Evolutionary conservation across 2,888 invertebrate species (phyloP).

Genomic region (Monochamus alternatus): DNA sequence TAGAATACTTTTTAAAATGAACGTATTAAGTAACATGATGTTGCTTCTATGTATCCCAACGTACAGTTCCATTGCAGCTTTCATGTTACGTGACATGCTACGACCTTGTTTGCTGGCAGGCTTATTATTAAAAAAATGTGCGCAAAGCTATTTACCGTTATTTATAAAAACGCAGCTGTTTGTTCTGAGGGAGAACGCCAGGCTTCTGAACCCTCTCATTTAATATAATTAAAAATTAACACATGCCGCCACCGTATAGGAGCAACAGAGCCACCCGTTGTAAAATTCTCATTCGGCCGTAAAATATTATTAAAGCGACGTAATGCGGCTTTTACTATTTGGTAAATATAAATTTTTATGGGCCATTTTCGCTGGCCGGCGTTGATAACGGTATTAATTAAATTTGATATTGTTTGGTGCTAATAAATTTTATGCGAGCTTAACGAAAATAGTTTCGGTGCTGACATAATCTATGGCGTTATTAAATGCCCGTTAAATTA

Average conservation of each 20-base stretch:
- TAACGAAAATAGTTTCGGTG: background rate
- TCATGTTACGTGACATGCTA: no score
- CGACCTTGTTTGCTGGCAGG: no score
- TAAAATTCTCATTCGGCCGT: slow-evolving; percentile 28
- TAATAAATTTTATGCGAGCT: background rate
- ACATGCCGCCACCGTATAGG: slow-evolving; percentile 1
- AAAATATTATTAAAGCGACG: slow-evolving; percentile 29
- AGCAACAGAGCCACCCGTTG: slow-evolving; percentile 1
- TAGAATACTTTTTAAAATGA: no score
- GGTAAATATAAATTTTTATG: background rate
- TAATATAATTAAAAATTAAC: slow-evolving; percentile 27
- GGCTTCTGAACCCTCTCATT: background rate
- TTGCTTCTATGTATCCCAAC: no score
- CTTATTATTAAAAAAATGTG: no score
- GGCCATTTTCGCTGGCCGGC: background rate
- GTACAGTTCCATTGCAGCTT: no score
- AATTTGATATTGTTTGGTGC: background rate
- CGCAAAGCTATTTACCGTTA: no score
- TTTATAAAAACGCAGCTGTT: background rate
- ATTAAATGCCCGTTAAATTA: no score
- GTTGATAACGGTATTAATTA: background rate
- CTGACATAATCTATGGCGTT: no score
- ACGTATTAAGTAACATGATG: no score
- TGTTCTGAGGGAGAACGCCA: background rate
- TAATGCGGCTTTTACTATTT: slow-evolving; percentile 5